phyloP scores from a whole-genome alignment of 2,888 invertebrate species.

The Lepidochrysops patricia region DNA sequence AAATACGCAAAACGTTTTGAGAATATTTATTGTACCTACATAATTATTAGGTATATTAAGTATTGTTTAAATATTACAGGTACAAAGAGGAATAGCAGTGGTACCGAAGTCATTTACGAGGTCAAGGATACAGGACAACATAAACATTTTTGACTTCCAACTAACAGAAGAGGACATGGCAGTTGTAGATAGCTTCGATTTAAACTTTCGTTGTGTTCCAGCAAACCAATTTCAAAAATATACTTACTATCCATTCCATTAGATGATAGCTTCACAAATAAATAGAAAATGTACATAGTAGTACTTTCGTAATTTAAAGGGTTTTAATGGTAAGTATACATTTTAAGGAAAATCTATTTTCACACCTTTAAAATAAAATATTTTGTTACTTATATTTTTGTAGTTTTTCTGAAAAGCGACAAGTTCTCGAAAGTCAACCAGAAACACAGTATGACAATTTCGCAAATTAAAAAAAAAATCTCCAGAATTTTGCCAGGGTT shows the following conservation, averaged over 20 bases:
- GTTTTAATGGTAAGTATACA: too few relatives aligned
- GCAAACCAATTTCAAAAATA: constrained; percentile 30
- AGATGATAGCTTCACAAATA: background rate
- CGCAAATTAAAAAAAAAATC: too few relatives aligned
- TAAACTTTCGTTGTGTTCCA: constrained; percentile 65
- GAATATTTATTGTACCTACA: too few relatives aligned
- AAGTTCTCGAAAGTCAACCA: too few relatives aligned
- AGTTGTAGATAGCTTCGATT: constrained; percentile 70
- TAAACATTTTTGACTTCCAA: constrained; percentile 78
- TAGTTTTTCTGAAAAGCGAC: background rate
- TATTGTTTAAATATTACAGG: constrained; percentile 29
- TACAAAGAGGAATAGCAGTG: constrained; percentile 79
- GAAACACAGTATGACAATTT: too few relatives aligned
- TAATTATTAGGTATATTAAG: too few relatives aligned
- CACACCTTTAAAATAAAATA: background rate
- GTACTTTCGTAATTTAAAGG: too few relatives aligned
- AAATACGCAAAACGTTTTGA: too few relatives aligned
- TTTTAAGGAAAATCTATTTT: background rate
- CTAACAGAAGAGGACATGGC: constrained; percentile 71
- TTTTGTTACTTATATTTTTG: background rate
- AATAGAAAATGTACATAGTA: background rate
- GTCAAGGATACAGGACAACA: constrained; percentile 79
- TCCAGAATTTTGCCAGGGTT: too few relatives aligned
- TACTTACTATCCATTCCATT: constrained; percentile 48
- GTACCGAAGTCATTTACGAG: constrained; percentile 85